Evolutionary conservation across 2,888 invertebrate species (phyloP), one percentile per base, ranked within the genome.

Genomic region (Galerucella calmariensis): DNA sequence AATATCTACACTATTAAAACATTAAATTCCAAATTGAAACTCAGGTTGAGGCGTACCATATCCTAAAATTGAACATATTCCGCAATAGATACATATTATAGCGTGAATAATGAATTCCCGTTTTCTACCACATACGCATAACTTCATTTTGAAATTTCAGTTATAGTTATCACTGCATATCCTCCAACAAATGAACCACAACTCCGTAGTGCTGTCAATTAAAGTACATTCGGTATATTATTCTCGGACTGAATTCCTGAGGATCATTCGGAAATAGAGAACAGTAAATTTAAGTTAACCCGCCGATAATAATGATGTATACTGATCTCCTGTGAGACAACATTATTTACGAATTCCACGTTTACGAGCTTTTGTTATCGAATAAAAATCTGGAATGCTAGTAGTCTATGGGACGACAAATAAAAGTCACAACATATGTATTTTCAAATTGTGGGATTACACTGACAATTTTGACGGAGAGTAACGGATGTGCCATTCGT

Each of bases 281-380:
- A 44, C 46, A 65, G 63, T 65, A 46, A 46, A 65, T 65, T 46
- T 20, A 44, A 65, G 46, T 65, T 65, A 65, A 11, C 46, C 14
- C 27, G 46, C 16, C 12, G 63, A 65, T 63, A 63, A 63, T 63
- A 63, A 35, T 63, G 63, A 63, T 63, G 63, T 63, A 63, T 41
- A 41, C 35, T 44, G 63, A 41, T 63, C 44, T 44, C 41, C 35
- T 44, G 6, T 16, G 16, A 41, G 44, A 44, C 35, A 63, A 44
- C 16, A 44, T 63, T 53, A 53, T 53, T 53, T n/a, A 53, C 53
- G 53, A n/a, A 53, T n/a, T 53, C 35, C 35, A 41, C 5, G n/a
- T 6, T 53, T 20, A 16, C 56, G 16, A 10, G 48, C 48, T 48
- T 14, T 14, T 16, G 56, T 56, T n/a, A 16, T 53, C n/a, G 16